A percentile compares a stretch with the other conserved stretches of the same genome.
phyloP scores from a whole-genome alignment of 2,797 vertebrate species.

The Scyliorhinus canicula region DNA sequence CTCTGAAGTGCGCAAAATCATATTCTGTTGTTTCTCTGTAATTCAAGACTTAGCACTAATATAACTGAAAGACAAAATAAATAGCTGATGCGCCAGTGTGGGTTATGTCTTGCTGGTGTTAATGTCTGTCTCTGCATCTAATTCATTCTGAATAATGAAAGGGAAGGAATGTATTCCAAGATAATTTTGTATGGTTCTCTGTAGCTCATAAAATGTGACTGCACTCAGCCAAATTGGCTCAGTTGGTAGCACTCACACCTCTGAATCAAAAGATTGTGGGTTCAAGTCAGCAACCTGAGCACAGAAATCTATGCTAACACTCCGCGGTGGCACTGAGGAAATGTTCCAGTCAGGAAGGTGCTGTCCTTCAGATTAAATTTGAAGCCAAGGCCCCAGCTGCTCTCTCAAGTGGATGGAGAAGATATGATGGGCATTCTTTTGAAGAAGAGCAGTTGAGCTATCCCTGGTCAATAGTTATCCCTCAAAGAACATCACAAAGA shows the following conservation, averaged over 20 bases:
- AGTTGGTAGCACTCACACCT: neutral
- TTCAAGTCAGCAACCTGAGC: too few species aligned
- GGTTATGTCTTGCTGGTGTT: neutral
- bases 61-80: conserved; percentile 11
- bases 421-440: neutral
- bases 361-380: neutral
- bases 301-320: too few species aligned
- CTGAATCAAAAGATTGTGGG: neutral
- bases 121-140: neutral
- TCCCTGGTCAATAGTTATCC: too few species aligned
- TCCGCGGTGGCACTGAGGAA: too few species aligned
- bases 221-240: neutral
- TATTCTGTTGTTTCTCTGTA: neutral
- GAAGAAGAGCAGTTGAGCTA: too few species aligned
- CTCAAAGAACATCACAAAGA: too few species aligned
- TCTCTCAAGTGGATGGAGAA: neutral
- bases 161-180: neutral
- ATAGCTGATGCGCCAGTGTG: neutral
- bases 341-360: too few species aligned
- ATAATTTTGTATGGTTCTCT: neutral
- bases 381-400: neutral
- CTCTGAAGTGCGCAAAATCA: neutral
- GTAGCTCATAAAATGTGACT: neutral
- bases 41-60: neutral
- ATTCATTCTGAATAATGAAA: neutral